Percentiles rank a stretch among this genome's conserved stretches.
Evolutionary conservation across 2,888 invertebrate genomes (phyloP).

Genomic region (Gryllus longicercus): DNA sequence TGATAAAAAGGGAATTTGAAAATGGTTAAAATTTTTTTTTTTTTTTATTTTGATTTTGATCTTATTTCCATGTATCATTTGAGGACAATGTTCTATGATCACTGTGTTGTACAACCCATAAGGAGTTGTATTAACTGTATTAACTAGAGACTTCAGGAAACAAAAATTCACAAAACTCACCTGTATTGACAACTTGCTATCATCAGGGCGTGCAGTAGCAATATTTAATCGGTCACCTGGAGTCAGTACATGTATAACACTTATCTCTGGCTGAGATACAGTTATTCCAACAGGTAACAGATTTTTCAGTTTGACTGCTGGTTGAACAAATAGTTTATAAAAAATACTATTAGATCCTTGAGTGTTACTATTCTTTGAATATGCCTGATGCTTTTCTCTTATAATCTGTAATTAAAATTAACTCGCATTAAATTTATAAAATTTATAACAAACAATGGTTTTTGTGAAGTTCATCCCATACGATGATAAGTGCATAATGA

Average conservation of each 20-base stretch:
- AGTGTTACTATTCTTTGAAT: not conserved
- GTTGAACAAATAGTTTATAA: slow-evolving; percentile 81
- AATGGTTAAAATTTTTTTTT: too few species aligned
- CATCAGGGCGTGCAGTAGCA: slow-evolving; percentile 71
- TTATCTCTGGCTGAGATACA: slow-evolving; percentile 66
- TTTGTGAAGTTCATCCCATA: too few species aligned
- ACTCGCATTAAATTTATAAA: too few species aligned
- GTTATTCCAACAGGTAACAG: slow-evolving; percentile 79
- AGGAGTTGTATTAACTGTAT: too few species aligned
- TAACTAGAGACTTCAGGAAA: not conserved
- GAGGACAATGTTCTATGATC: too few species aligned
- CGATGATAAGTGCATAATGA: too few species aligned
- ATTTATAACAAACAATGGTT: too few species aligned
- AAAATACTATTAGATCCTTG: slow-evolving; percentile 58
- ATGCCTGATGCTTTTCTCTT: not conserved
- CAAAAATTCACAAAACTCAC: slow-evolving; percentile 48
- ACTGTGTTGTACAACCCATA: too few species aligned
- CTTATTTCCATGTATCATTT: too few species aligned
- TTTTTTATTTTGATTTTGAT: too few species aligned
- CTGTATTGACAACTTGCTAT: slow-evolving; percentile 68
- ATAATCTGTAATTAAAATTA: not conserved
- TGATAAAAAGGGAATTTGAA: too few species aligned
- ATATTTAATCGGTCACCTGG: slow-evolving; percentile 73
- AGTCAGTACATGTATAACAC: slow-evolving; percentile 59
- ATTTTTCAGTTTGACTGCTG: slow-evolving; percentile 86